Percentiles rank a stretch among this genome's conserved stretches.
Conservation (phyloP, 2,797 vertebrate genomes). For the Limnodromus scolopaceus region DNA sequence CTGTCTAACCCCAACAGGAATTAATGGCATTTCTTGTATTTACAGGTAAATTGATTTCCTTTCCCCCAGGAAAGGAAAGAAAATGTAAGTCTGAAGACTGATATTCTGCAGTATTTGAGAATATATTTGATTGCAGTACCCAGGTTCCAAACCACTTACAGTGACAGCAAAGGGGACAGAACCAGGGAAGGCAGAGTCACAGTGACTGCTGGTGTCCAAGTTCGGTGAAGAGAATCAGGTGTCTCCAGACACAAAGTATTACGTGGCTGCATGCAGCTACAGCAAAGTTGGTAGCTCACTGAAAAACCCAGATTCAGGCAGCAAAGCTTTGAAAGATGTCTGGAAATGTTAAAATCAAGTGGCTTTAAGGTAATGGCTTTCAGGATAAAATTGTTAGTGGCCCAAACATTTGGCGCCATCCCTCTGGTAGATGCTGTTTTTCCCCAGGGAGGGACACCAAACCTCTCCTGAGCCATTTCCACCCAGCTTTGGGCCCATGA, state of each 20-base stretch:
- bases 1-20: background rate
- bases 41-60: background rate
- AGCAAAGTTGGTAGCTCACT: background rate
- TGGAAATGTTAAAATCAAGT: background rate
- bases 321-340: background rate
- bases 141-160: background rate
- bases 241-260: background rate
- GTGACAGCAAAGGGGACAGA: accelerated
- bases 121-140: background rate
- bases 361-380: background rate
- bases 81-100: background rate
- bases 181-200: background rate
- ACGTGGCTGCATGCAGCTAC: background rate
- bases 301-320: background rate
- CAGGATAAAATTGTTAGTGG: background rate
- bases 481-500: background rate
- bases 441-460: background rate
- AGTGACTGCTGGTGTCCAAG: background rate
- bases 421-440: background rate
- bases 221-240: background rate
- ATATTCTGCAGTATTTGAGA: background rate
- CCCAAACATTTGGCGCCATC: background rate
- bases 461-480: background rate
- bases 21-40: background rate
- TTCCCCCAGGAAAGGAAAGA: background rate